Percentiles rank a stretch among this genome's conserved stretches.
Evolutionary conservation across 2,888 invertebrate species (phyloP).

Genomic region (Cotesia congregata): DNA sequence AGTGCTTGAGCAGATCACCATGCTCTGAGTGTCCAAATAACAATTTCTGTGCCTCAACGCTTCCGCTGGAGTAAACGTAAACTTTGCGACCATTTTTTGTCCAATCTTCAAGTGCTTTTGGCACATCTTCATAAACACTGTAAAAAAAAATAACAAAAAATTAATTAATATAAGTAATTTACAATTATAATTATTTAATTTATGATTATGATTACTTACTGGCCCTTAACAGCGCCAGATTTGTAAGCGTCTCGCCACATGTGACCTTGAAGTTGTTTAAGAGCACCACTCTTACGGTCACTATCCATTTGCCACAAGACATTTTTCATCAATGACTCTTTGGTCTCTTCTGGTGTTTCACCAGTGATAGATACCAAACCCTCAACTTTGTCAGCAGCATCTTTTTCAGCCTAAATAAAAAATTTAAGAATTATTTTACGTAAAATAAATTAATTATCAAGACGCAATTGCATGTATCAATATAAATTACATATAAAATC

Average conservation of each 20-base stretch:
- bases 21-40: constrained; percentile 82
- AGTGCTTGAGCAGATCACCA: constrained; percentile 80
- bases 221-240: constrained; percentile 83
- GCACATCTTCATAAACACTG: constrained; percentile 91
- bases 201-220: constrained; percentile 78
- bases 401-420: constrained; percentile 71
- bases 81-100: constrained; percentile 78
- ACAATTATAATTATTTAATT: constrained; percentile 14
- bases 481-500: neutral
- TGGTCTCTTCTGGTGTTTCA: constrained; percentile 73
- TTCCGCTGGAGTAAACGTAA: constrained; percentile 93
- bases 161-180: neutral
- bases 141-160: constrained; percentile 59
- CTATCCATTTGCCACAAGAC: constrained; percentile 86
- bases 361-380: constrained; percentile 74
- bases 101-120: constrained; percentile 81
- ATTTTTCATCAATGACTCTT: constrained; percentile 78
- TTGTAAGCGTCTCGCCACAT: constrained; percentile 91
- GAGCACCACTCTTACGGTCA: constrained; percentile 83
- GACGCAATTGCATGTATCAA: neutral
- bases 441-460: neutral
- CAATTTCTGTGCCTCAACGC: constrained; percentile 90
- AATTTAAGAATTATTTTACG: constrained; percentile 2
- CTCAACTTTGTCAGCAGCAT: constrained; percentile 74
- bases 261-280: constrained; percentile 92